Conservation (phyloP, 2,113 vertebrate genomes). For the Beaufortia kweichowensis region DNA sequence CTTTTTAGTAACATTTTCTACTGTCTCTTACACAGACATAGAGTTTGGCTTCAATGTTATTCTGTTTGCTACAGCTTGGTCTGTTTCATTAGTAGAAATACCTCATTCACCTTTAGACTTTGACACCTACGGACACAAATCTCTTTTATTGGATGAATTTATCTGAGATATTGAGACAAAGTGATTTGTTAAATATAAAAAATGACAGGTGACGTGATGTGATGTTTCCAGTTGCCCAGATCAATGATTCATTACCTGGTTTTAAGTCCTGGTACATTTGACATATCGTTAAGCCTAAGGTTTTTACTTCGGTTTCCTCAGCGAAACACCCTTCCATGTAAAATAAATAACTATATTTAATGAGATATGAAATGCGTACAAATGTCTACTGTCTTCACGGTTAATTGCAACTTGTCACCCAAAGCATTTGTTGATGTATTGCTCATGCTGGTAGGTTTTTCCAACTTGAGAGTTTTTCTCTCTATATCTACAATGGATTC, state of each 20-base stretch:
- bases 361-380: conserved; percentile 72
- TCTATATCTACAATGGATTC: conserved; percentile 50
- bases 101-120: neutral
- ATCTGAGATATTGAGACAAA: conserved; percentile 26
- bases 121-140: neutral
- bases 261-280: conserved; percentile 57
- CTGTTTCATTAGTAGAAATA: too few relatives aligned
- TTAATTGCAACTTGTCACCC: conserved; percentile 75
- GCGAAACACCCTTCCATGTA: conserved; percentile 53
- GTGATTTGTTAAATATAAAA: conserved; percentile 65
- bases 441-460: conserved; percentile 53
- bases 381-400: conserved; percentile 66
- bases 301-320: conserved; percentile 53
- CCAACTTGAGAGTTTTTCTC: conserved; percentile 50
- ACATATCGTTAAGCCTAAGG: conserved; percentile 52
- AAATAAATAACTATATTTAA: conserved; percentile 75
- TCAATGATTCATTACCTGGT: conserved; percentile 50
- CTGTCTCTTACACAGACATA: neutral
- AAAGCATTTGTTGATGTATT: conserved; percentile 71
- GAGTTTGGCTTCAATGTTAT: neutral
- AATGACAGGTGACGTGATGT: conserved; percentile 54
- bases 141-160: conserved; percentile 11
- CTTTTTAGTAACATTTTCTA: too few relatives aligned
- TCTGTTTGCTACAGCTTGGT: too few relatives aligned
- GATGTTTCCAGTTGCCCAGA: conserved; percentile 43